Evolutionary conservation across 2,888 invertebrate genomes (phyloP), one percentile per base, ranked within the genome.

Genomic region (Gymnocheta viridis): DNA sequence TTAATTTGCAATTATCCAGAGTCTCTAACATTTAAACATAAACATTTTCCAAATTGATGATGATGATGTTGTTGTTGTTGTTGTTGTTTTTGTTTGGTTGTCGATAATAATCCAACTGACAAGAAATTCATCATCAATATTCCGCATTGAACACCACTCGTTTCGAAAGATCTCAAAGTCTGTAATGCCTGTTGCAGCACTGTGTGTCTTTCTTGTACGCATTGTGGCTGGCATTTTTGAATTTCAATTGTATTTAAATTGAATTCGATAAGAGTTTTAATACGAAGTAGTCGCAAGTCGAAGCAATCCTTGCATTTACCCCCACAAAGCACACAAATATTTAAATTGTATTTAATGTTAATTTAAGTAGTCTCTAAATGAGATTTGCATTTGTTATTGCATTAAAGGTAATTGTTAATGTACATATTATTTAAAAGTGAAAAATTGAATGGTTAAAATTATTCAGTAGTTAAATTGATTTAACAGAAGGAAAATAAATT

Each of bases 171-270:
- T 2, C 64, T 66, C 17, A 49, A n/a, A 72, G 27, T 27, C 17
- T 56, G 38, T 19, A 27, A 12, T 60, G 49, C 10, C 22, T 51
- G 44, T 32, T 49, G 58, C 41, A 38, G 22, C 58, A 41, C 35
- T n/a, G 41, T n/a, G n/a, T 3, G 66, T 67, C 54, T 66, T 2
- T 67, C 54, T 66, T 2, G 56, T 56, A 82, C 62, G 74, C 74
- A 70, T 70, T 80, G 47, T 72, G 80, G 72, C 47, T 72, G 80
- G 72, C 47, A 56, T 70, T 51, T 70, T 70, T 64, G 41, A 64
- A 66, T 66, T 70, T 72, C 79, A 79, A 79, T 79, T 79, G 79
- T 79, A 79, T 79, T 79, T 79, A 72, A 79, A 79, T 79, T 72
- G 64, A n/a, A 79, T 72, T 72, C 64, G 72, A 79, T 79, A 72